Conservation (phyloP, 2,797 vertebrate species). For the Nasua narica region DNA sequence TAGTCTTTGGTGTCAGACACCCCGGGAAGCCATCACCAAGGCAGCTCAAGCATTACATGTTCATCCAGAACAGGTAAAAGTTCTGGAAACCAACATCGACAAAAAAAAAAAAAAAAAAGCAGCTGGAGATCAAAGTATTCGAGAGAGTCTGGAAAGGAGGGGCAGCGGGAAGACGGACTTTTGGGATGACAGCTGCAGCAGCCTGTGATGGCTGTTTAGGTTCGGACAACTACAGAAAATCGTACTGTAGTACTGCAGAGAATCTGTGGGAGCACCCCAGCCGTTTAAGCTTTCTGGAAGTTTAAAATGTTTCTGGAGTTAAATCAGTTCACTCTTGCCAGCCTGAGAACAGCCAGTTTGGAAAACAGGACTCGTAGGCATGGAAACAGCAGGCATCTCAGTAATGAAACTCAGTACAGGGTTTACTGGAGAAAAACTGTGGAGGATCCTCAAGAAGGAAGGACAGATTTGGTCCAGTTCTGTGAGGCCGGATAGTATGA, state of each 20-base stretch:
- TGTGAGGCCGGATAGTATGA: neutral
- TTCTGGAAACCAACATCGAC: neutral
- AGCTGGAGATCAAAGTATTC: neutral
- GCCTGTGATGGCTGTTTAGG: neutral
- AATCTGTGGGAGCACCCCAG: neutral
- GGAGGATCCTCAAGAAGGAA: neutral
- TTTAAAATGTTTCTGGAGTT: slow-evolving; percentile 64
- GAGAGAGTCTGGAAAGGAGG: neutral
- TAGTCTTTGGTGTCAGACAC: neutral
- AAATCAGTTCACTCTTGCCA: slow-evolving; percentile 56
- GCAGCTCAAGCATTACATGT: neutral
- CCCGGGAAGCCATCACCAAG: neutral
- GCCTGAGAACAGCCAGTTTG: slow-evolving; percentile 43
- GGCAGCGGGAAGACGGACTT: neutral
- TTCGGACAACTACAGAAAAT: neutral
- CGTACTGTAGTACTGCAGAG: neutral
- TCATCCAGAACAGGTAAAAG: slow-evolving; percentile 9
- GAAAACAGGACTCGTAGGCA: slow-evolving; percentile 63
- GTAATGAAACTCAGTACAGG: neutral
- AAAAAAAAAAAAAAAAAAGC: neutral
- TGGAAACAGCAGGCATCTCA: slow-evolving; percentile 55
- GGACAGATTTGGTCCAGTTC: neutral
- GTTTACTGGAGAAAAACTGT: neutral
- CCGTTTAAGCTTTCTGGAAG: slow-evolving; percentile 37
- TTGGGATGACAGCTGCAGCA: neutral